Percentiles rank a stretch among this genome's conserved stretches.
phyloP scores from a whole-genome alignment of 2,113 vertebrate genomes.

The Phyllostomus discolor region DNA sequence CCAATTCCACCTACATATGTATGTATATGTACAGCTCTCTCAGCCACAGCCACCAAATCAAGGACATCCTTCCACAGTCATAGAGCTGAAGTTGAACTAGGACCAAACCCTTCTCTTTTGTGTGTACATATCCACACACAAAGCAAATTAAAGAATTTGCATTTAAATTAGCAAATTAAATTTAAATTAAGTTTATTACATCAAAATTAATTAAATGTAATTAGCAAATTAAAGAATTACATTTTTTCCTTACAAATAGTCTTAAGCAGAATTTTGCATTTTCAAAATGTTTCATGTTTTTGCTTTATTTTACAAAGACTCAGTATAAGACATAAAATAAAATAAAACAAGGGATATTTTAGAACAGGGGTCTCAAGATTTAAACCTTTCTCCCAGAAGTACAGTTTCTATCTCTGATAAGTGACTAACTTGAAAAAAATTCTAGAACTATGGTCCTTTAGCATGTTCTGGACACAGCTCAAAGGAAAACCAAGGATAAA shows the following conservation, averaged over 20 bases:
- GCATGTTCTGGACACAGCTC: conserved; percentile 59
- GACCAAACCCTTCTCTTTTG: background rate
- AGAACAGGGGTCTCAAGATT: background rate
- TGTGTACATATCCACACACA: background rate
- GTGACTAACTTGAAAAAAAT: background rate
- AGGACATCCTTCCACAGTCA: background rate
- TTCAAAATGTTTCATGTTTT: background rate
- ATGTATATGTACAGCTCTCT: background rate
- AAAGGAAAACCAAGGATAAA: conserved; percentile 66
- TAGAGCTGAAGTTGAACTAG: background rate
- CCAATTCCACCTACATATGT: background rate
- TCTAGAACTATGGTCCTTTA: conserved; percentile 57
- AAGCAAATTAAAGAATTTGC: too few relatives aligned
- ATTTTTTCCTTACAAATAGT: background rate
- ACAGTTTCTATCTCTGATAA: background rate
- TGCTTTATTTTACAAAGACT: conserved; percentile 22
- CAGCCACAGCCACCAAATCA: background rate
- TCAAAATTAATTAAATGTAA: too few relatives aligned
- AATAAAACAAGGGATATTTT: background rate
- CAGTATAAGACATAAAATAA: background rate
- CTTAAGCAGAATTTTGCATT: background rate
- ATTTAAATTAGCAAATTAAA: too few relatives aligned
- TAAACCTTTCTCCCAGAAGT: background rate
- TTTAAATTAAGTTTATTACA: too few relatives aligned
- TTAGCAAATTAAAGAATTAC: background rate